Evolutionary conservation across 2,797 vertebrate genomes (phyloP), one percentile per base, ranked within the genome.

Genomic region (Vespertilio murinus): DNA sequence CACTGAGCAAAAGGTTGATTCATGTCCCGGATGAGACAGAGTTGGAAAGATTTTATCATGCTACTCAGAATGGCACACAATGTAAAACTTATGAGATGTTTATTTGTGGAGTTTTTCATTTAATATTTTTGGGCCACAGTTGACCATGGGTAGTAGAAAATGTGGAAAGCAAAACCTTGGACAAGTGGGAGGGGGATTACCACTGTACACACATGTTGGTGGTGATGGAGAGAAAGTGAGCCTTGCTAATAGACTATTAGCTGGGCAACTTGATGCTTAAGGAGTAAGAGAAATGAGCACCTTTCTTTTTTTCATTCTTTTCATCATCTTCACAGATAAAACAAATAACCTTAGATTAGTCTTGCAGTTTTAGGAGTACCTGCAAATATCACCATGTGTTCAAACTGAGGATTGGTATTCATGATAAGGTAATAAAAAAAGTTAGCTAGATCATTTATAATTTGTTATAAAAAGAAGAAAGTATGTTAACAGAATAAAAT

Each of bases 391-490:
- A 85, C 35, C 80, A 25, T 47, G 11, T 18, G 93, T 89, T 87
- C 54, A 94, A 74, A 83, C 1, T 52, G 45, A 82, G 20, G n/a
- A 42, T 6, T 78, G 2, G 23, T 74, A 90, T 71, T 33, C 28
- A 71, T 70, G 56, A 64, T 74, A 79, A 79, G 20, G n/a, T 47
- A 93, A 73, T 79, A 69, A 81, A 78, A 78, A 64, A n/a, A 14
- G 56, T 70, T 71, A 75, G 17, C 28, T 84, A 8, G 40, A 16
- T 14, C 40, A 71, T 83, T 13, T 47, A 85, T 91, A 33, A 28
- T 59, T 74, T 93, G 69, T 65, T 49, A 49, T 77, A 90, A 94
- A 54, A 11, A 71, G 8, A 61, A 85, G 35, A 70, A 92, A 89
- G 3, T 40, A 79, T 80, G 82, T 75, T 49, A 81, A 79, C 35